Evolutionary conservation across 2,888 invertebrate species (phyloP).

Genomic region (Odontocerum albicorne): DNA sequence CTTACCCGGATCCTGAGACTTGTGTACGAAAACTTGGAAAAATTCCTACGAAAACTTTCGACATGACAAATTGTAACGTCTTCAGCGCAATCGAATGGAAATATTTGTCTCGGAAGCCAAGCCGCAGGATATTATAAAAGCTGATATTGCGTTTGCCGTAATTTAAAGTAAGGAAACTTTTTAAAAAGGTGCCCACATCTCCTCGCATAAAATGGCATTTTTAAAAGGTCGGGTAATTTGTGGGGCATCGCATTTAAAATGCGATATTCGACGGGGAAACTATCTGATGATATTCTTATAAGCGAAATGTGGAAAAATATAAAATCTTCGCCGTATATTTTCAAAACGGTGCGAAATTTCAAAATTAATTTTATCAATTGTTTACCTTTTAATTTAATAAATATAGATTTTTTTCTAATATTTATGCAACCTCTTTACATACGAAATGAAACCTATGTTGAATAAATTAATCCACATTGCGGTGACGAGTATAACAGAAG

Average conservation of each 20-base stretch:
- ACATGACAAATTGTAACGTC: constrained; percentile 37
- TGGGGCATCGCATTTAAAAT: constrained; percentile 7
- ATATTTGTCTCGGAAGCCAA: constrained; percentile 27
- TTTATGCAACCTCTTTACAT: no score
- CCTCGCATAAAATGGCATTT: constrained; percentile 5
- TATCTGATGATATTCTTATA: no score
- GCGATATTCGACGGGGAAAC: constrained; percentile 1
- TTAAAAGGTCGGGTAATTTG: constrained; percentile 3
- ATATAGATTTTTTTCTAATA: no score
- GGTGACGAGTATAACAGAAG: no score
- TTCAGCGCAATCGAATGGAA: constrained; percentile 36
- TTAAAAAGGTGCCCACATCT: no score
- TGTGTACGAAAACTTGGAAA: constrained; percentile 19
- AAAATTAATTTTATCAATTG: no score
- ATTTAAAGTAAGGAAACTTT: constrained; percentile 1
- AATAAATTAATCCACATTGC: no score
- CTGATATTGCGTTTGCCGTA: constrained; percentile 4
- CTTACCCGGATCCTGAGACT: neutral
- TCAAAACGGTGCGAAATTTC: no score
- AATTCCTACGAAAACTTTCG: constrained; percentile 32
- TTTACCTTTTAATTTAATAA: no score
- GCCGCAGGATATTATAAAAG: neutral
- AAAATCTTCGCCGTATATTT: no score
- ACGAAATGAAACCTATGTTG: no score
- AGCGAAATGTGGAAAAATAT: no score